Percentiles rank a stretch among this genome's conserved stretches.
These are phyloP conservation scores for Muschampia plurimacula DNA, from an alignment of 2,888 invertebrate genomes.

Conservation along the genomic window DNA sequence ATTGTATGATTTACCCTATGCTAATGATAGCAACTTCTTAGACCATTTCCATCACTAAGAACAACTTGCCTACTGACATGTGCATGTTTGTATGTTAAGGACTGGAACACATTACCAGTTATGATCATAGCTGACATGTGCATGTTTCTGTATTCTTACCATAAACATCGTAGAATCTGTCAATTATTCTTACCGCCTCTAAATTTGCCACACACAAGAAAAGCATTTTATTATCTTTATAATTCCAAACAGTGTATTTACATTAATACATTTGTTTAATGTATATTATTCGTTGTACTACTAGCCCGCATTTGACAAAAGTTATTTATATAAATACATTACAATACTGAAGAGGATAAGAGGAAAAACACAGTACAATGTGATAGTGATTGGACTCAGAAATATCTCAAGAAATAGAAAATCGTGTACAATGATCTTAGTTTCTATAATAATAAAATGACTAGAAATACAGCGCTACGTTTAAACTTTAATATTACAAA, in stretches of 20 bases:
- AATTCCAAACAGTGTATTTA: constrained; percentile 26
- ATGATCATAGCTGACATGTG: constrained; percentile 2
- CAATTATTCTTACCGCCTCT: constrained; percentile 7
- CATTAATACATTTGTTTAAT: constrained; percentile 23
- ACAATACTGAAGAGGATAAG: constrained; percentile 39
- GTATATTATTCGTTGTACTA: constrained; percentile 72
- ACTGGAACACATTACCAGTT: background rate
- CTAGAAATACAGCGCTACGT: constrained; percentile 48
- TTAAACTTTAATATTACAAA: constrained; percentile 57
- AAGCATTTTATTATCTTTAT: constrained; percentile 20
- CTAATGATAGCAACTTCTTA: background rate
- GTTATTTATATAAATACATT: constrained; percentile 51
- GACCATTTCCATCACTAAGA: background rate
- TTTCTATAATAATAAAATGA: constrained; percentile 28
- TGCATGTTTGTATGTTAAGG: background rate
- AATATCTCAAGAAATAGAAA: constrained; percentile 21
- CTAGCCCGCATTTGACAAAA: constrained; percentile 84
- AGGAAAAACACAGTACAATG: constrained; percentile 26
- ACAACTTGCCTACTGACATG: background rate
- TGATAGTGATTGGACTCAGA: background rate
- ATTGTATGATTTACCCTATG: background rate
- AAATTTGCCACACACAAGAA: constrained; percentile 10
- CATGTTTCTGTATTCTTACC: constrained; percentile 21
- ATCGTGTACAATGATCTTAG: constrained; percentile 10
- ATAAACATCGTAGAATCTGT: background rate